Percentiles rank a stretch among this genome's conserved stretches.
These are phyloP conservation scores for Napeogenes sylphis DNA, from an alignment of 2,888 invertebrate species.

Conservation along the genomic window DNA sequence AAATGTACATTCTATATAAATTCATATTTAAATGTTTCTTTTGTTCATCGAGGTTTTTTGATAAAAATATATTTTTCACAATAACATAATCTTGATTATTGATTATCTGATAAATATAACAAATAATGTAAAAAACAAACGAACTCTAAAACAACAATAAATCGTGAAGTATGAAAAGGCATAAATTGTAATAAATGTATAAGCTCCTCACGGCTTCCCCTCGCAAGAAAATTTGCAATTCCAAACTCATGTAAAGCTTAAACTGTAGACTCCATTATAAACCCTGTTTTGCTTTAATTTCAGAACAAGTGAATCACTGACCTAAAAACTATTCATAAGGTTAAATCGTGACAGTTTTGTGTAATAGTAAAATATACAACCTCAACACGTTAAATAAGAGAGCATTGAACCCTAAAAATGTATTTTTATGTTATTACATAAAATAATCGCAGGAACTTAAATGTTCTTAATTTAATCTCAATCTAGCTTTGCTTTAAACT, in stretches of 20 bases:
- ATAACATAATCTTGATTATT: too few species aligned
- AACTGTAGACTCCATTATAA: conserved; percentile 21
- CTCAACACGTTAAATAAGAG: too few species aligned
- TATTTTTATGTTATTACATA: too few species aligned
- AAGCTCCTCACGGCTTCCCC: conserved; percentile 31
- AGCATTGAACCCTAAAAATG: too few species aligned
- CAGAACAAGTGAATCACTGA: conserved; percentile 2
- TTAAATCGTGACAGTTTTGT: not conserved
- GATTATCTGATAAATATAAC: not conserved
- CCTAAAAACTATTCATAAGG: not conserved
- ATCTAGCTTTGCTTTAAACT: too few species aligned
- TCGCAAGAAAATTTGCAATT: conserved; percentile 35
- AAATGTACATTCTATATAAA: too few species aligned
- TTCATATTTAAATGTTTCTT: too few species aligned
- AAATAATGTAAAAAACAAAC: conserved; percentile 10
- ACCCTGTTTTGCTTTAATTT: conserved; percentile 19
- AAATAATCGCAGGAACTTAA: too few species aligned
- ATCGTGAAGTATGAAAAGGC: conserved; percentile 31
- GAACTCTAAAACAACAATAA: conserved; percentile 24
- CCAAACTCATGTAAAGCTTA: conserved; percentile 29
- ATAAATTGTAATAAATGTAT: conserved; percentile 35
- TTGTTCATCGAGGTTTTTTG: too few species aligned
- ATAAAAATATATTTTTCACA: too few species aligned
- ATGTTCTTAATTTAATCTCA: too few species aligned
- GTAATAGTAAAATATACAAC: too few species aligned